Percentiles rank a stretch among this genome's conserved stretches.
Conservation (phyloP, 1,140 invertebrate species). For the Kradibia gibbosae region DNA sequence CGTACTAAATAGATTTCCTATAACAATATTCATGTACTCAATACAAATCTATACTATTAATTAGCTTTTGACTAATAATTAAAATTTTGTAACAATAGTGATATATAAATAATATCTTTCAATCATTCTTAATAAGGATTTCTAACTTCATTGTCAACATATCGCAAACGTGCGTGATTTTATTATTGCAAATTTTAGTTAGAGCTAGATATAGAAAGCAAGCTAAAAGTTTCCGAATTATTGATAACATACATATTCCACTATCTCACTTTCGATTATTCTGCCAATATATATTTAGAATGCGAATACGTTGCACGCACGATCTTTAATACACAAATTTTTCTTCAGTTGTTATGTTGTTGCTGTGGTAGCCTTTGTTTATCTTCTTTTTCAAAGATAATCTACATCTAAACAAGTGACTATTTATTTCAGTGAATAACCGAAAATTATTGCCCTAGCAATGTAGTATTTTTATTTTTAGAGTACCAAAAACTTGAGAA, state of each 20-base stretch:
- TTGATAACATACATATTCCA: conserved; percentile 1
- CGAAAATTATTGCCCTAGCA: conserved; percentile 32
- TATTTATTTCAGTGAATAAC: too few species aligned
- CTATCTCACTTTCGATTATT: not conserved
- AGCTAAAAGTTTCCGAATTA: conserved; percentile 33
- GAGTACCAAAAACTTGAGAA: too few species aligned
- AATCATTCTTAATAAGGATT: not conserved
- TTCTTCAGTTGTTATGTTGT: not conserved
- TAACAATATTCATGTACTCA: too few species aligned
- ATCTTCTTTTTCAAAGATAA: conserved; percentile 23
- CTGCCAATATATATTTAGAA: not conserved
- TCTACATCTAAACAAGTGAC: not conserved
- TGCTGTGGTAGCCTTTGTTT: not conserved
- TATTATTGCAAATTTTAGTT: not conserved
- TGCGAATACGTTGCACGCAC: not conserved
- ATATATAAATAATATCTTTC: not conserved
- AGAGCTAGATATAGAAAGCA: conserved; percentile 4
- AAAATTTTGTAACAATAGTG: not conserved
- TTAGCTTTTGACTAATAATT: not conserved
- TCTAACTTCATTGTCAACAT: conserved; percentile 33
- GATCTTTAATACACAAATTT: conserved; percentile 32
- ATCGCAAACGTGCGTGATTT: not conserved
- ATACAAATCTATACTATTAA: not conserved
- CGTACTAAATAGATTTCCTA: too few species aligned
- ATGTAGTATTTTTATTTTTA: not conserved